Conservation (phyloP, 1,140 invertebrate genomes). For the Lasioglossum albipes region DNA sequence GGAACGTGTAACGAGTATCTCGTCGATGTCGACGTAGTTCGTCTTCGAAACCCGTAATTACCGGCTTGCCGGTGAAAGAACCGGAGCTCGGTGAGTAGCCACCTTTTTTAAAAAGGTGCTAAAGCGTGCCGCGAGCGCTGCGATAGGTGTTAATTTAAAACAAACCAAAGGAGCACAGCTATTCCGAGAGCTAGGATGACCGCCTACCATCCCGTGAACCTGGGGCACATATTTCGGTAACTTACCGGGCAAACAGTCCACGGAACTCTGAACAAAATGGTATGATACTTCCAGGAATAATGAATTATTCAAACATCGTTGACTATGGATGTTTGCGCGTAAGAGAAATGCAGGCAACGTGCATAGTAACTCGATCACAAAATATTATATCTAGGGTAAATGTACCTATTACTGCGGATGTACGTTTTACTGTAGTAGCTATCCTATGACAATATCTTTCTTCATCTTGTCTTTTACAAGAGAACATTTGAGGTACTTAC, state of each 20-base stretch:
- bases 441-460: too few species aligned
- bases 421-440: too few species aligned
- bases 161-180: slow-evolving; percentile 67
- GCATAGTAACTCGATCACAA: too few species aligned
- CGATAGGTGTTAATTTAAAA: slow-evolving; percentile 75
- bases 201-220: slow-evolving; percentile 16
- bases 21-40: slow-evolving; percentile 50
- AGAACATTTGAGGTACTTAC: too few species aligned
- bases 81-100: slow-evolving; percentile 39
- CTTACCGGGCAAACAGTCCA: slow-evolving; percentile 20
- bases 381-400: too few species aligned
- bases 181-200: slow-evolving; percentile 40
- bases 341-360: too few species aligned
- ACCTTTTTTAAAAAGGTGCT: slow-evolving; percentile 73
- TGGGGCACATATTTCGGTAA: slow-evolving; percentile 21
- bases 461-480: too few species aligned
- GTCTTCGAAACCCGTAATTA: slow-evolving; percentile 60
- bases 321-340: too few species aligned
- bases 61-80: slow-evolving; percentile 50
- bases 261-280: neutral
- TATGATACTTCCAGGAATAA: neutral
- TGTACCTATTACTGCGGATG: too few species aligned
- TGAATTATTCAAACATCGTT: neutral
- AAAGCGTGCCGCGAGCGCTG: slow-evolving; percentile 70
- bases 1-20: slow-evolving; percentile 55